Evolutionary conservation across 2,113 vertebrate genomes (phyloP).

Genomic region (Tor tambroides): DNA sequence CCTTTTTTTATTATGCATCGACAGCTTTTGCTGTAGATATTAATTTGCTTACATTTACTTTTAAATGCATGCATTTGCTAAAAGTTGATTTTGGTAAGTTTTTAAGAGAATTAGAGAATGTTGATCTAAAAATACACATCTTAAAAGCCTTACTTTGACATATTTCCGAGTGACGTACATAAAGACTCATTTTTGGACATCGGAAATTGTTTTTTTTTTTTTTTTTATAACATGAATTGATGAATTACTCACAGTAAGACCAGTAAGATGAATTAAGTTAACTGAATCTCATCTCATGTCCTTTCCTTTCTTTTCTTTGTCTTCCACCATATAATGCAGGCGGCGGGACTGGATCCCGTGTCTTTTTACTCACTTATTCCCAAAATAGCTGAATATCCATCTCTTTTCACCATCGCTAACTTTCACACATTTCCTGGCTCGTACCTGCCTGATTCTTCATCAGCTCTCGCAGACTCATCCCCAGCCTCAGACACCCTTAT

Average conservation of each 20-base stretch:
- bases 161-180: background rate
- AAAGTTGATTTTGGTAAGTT: too few relatives aligned
- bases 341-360: slow-evolving; percentile 64
- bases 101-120: too few relatives aligned
- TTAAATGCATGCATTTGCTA: too few relatives aligned
- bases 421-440: slow-evolving; percentile 46
- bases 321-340: slow-evolving; percentile 62
- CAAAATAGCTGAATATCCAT: slow-evolving; percentile 64
- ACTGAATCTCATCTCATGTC: background rate
- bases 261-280: background rate
- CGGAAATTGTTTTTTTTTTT: background rate
- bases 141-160: background rate
- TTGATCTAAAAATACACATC: too few relatives aligned
- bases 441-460: background rate
- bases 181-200: too few relatives aligned
- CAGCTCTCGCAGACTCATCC: background rate
- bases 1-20: background rate
- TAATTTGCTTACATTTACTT: too few relatives aligned
- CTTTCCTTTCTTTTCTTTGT: background rate
- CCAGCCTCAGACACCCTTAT: background rate
- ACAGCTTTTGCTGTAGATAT: too few relatives aligned
- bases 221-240: background rate
- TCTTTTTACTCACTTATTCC: slow-evolving; percentile 61
- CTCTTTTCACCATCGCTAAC: slow-evolving; percentile 35
- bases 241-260: too few relatives aligned